Base-by-base conservation (phyloP, 2,888 invertebrate genomes). In the Hoplodrina ambigua region DNA sequence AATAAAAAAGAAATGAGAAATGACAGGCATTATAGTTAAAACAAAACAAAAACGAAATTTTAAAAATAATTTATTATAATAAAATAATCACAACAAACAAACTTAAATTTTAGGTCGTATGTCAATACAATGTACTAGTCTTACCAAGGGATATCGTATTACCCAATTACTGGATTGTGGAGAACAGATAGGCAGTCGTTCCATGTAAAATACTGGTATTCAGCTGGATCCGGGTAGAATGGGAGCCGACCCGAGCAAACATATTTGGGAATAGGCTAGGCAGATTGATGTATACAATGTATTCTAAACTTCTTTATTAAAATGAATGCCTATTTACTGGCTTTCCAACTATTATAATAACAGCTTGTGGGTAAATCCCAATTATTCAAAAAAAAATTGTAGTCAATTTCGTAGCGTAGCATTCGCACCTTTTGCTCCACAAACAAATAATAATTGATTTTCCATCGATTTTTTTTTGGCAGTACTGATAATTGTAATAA, bases 41-140 rank as follows among this genome's bases (percentile, higher is more conserved):
- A 63, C 2, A 5, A 61, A 57, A 64, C 17, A 52, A 58, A 50
- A 54, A 20, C 8, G 17, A 17, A 13, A 13, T 13, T 54, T 53
- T 37, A 46, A 66, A 57, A 72, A 77, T 55, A 57, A 66, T 81
- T 69, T 68, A 83, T 60, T 83, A 7, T 5, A 49, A 17, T 54
- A 54, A 61, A 61, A 44, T 20, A 33, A 63, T 59, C 19, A 57
- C 46, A 52, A 60, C 19, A 30, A 6, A 44, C 19, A 66, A 30
- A 60, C 67, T 17, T 33, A 60, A 25, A 25, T 13, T 4, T 50
- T 57, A 17, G 4, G 1, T 33, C 17, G 8, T 37, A 25, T 25
- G 58, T 20, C 13, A 63, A n/a, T 15, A 33, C 33, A 7, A 33
- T 25, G 2, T 25, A 25, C 25, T 2, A 25, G 25, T 25, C 25